Base-by-base conservation (phyloP, 2,113 vertebrate species). In the Oncorhynchus keta region DNA sequence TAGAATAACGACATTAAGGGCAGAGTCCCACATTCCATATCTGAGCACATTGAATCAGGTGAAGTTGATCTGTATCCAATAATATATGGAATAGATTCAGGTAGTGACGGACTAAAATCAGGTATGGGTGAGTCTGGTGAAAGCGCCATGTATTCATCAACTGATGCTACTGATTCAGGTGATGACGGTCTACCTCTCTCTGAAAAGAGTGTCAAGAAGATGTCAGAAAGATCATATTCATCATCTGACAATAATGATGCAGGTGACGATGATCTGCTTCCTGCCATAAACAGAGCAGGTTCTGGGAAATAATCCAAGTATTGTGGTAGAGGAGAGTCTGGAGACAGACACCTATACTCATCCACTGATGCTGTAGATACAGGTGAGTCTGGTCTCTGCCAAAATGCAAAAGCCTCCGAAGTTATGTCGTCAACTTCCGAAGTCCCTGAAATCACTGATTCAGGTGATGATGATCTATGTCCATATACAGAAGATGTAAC, bases 91-190 rank as follows among this genome's bases (percentile, higher is more conserved):
- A 61, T 0, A 14, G 76, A 57, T 35, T 72, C 8, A 6, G 59
- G 75, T 65, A 77, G 5, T 8, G 22, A 5, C 39, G 20, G 49
- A 13, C 3, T 4, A 68, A 83, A 78, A 2, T 78, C 22, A 78
- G 82, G 82, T 28, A 89, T 51, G 0, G 85, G 76, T 8, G 79
- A 79, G 13, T 83, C 79, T 12, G 74, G 69, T 62, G 68, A 84
- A 26, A 77, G 13, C 6, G 67, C 12, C 13, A n/a, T 73, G n/a
- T 45, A 68, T 49, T 74, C 69, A 68, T 61, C 68, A 5, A 35
- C 67, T 3, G 32, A 75, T 3, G 26, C 22, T 18, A 49, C 8
- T 59, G 83, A 76, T 13, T 79, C 70, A 4, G 84, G 76, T 61
- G 80, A 74, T 26, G 81, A 71, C 16, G 80, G 13, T 77, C 77